Percentiles rank a stretch among this genome's conserved stretches.
phyloP scores from a whole-genome alignment of 2,113 vertebrate genomes.

The Arizona elegans region DNA sequence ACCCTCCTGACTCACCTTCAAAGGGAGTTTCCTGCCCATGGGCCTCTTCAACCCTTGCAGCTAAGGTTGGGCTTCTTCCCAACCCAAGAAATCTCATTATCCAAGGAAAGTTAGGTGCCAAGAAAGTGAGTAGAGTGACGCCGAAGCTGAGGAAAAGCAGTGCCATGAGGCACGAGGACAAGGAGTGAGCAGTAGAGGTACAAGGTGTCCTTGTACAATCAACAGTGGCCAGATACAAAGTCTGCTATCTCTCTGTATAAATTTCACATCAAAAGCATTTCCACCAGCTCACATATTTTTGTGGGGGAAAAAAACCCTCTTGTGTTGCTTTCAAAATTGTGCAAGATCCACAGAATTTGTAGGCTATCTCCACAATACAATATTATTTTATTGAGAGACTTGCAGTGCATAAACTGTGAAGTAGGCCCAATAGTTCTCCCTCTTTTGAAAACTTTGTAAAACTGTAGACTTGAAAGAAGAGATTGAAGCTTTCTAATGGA shows the following conservation, averaged over 20 bases:
- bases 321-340: not conserved
- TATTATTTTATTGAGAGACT: not conserved
- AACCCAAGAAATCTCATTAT: slow-evolving; percentile 5
- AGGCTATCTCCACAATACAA: not conserved
- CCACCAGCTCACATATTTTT: not conserved
- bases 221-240: not conserved
- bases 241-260: not conserved
- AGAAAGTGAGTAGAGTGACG: not conserved
- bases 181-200: not conserved
- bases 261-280: not conserved
- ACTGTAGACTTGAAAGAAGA: not conserved
- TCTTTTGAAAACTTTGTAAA: not conserved
- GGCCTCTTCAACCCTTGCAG: slow-evolving; percentile 1
- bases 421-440: not conserved
- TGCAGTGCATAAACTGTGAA: not conserved
- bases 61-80: slow-evolving; percentile 19
- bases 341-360: not conserved
- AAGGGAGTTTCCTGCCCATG: slow-evolving; percentile 8
- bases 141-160: not conserved
- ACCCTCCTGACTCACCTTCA: slow-evolving; percentile 29
- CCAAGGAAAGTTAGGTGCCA: not conserved
- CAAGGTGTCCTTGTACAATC: not conserved
- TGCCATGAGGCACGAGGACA: not conserved
- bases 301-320: not conserved
- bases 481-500: not conserved